Base-by-base conservation (phyloP, 2,888 invertebrate species). In the Nephrotoma flavescens region DNA sequence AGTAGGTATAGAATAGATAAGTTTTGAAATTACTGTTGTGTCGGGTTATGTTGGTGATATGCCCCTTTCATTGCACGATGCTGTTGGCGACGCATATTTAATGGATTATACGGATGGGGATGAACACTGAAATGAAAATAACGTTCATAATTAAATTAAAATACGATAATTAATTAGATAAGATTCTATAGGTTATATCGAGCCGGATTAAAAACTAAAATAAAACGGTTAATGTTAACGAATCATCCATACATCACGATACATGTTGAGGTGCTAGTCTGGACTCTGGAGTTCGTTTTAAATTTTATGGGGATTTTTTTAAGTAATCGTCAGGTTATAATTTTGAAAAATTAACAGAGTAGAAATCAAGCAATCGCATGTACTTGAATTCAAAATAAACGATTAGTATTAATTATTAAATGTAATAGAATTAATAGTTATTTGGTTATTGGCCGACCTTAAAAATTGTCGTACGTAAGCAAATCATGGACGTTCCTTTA, bases 101-200 rank as follows among this genome's bases (percentile, higher is more conserved):
- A 89, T 41, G 89, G 89, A 88, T 91, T 91, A 89, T 91, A 91
- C n/a, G 91, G 91, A 90, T 91, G 91, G 88, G 91, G 90, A 89
- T 91, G 91, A 87, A 91, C 89, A 89, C 91, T 91, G 89, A 87
- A 89, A 89, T 87, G 87, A 87, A 86, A 87, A 88, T 86, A 87
- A 71, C 86, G 87, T 86, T 42, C 41, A 57, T 15, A 44, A 19
- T 83, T 57, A 87, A 57, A 86, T 86, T 86, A n/a, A n/a, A 71
- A 31, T 71, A 31, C 71, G 9, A 19, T 7, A 31, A 31, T 2
- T 31, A 31, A 3, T 31, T 71, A 71, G 31, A 31, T 71, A 6
- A 71, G 5, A 52, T 52, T 4, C 5, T 15, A 15, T 9, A 2
- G 31, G 15, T 11, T 52, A 71, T 9, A 71, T 7, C 71, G 19